Conservation (phyloP, 2,113 vertebrate genomes). For the Saccopteryx leptura region DNA sequence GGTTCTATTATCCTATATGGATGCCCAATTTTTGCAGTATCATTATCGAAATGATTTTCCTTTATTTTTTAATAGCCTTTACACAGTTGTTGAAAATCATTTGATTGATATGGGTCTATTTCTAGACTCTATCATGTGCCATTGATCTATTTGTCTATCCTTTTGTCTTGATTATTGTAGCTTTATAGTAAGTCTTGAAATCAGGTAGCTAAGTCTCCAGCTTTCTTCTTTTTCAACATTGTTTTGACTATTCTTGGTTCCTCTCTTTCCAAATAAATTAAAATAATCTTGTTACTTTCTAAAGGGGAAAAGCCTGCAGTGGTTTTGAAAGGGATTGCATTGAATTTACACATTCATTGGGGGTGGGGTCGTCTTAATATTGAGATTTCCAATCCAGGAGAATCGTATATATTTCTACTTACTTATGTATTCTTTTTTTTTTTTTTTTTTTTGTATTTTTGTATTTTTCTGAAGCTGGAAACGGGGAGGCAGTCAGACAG, state of each 20-base stretch:
- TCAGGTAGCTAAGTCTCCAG: neutral
- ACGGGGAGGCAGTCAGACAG: no score
- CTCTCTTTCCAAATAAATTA: constrained; percentile 62
- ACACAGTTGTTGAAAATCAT: constrained; percentile 25
- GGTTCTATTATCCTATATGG: neutral
- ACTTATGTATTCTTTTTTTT: constrained; percentile 22
- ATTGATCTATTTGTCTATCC: neutral
- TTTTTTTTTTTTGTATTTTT: no score
- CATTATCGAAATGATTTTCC: neutral
- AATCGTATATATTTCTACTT: constrained; percentile 54
- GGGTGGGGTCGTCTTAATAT: neutral
- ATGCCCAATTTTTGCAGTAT: neutral
- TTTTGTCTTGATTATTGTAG: constrained; percentile 46
- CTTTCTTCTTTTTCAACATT: neutral
- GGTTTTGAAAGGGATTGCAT: neutral
- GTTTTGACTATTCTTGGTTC: constrained; percentile 2
- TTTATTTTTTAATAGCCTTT: constrained; percentile 54
- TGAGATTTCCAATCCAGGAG: constrained; percentile 46
- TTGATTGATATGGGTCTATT: constrained; percentile 17
- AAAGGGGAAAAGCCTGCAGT: neutral
- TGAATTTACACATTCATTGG: neutral
- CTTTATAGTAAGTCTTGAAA: constrained; percentile 15
- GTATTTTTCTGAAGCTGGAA: no score
- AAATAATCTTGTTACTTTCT: neutral
- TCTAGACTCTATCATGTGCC: neutral